Evolutionary conservation across 2,797 vertebrate genomes (phyloP), one percentile per base, ranked within the genome.

Genomic region (Nyctalus aviator): DNA sequence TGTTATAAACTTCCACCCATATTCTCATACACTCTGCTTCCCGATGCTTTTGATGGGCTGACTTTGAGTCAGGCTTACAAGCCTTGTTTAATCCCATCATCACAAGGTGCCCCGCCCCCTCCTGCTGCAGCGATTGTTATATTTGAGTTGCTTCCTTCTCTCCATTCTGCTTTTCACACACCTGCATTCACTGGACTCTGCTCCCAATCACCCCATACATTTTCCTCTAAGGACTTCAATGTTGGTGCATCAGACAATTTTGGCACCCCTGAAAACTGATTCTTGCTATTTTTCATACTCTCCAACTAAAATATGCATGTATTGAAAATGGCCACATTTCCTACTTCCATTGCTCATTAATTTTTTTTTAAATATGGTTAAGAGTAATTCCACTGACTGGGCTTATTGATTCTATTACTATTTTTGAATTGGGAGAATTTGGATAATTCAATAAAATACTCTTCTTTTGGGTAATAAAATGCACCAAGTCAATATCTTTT

Each of bases 401-500:
- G 44, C 6, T 44, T 66, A 53, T 68, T 76, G 14, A 18, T 57
- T 30, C n/a, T 1, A 73, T 82, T 90, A 48, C 11, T 88, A 7
- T 75, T 81, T 81, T 91, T 82, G 21, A 57, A n/a, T 4, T 20
- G 44, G 85, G 44, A 86, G 2, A 18, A 32, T 44, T 64, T 76
- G 18, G 9, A 57, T 5, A 1, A 71, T 64, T 90, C 14, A 50
- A 15, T 68, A 41, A 88, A 57, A 77, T 71, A 46, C 32, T 32
- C 32, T 57, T 41, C 37, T 64, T 76, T 78, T 75, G 32, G 81
- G 23, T 46, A 48, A 72, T 92, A 75, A 76, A 94, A 62, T 75
- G 2, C 12, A 79, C 6, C n/a, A 83, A 69, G 12, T 57, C 11
- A 35, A 84, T 44, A 2, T 59, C 25, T 83, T 82, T 44, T 23